These are phyloP conservation scores for Scleropages formosus DNA, from an alignment of 2,797 vertebrate species.

Conservation along the genomic window DNA sequence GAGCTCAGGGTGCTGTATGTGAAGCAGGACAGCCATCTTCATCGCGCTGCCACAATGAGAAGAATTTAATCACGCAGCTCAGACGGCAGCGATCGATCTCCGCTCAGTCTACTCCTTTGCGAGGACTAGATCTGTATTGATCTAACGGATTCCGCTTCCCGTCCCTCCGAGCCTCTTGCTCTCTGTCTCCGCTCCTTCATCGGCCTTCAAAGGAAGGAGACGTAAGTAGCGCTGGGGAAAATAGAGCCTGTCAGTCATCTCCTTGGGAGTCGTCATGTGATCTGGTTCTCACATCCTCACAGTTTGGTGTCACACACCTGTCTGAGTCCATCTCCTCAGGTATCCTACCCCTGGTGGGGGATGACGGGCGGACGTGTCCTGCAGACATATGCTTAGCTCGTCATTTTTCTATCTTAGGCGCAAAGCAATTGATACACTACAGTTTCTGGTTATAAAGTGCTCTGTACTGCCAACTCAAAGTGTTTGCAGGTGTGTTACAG, in stretches of 20 bases:
- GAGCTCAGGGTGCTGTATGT: conserved; percentile 45
- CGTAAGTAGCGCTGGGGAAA: background rate
- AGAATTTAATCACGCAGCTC: conserved; percentile 62
- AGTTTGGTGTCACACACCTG: background rate
- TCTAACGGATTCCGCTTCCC: conserved; percentile 44
- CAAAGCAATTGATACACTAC: too few species aligned
- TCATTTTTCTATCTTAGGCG: too few species aligned
- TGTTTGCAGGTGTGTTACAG: too few species aligned
- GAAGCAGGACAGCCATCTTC: conserved; percentile 57
- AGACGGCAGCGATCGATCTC: conserved; percentile 64
- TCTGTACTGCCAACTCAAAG: too few species aligned
- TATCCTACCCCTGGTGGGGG: too few species aligned
- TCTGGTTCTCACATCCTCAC: too few species aligned
- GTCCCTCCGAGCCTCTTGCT: background rate
- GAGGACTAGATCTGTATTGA: conserved; percentile 62
- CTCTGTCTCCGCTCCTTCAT: conserved; percentile 2
- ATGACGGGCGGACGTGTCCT: too few species aligned
- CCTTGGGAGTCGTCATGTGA: background rate
- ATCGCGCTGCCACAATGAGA: conserved; percentile 49
- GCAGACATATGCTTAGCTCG: too few species aligned
- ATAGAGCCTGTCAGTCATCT: background rate
- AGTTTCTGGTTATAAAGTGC: too few species aligned
- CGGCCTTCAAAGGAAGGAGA: background rate
- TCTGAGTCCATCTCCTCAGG: background rate
- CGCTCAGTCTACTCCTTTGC: conserved; percentile 33